These are phyloP conservation scores for Samia ricini DNA, from an alignment of 1,140 invertebrate species.

Conservation along the genomic window DNA sequence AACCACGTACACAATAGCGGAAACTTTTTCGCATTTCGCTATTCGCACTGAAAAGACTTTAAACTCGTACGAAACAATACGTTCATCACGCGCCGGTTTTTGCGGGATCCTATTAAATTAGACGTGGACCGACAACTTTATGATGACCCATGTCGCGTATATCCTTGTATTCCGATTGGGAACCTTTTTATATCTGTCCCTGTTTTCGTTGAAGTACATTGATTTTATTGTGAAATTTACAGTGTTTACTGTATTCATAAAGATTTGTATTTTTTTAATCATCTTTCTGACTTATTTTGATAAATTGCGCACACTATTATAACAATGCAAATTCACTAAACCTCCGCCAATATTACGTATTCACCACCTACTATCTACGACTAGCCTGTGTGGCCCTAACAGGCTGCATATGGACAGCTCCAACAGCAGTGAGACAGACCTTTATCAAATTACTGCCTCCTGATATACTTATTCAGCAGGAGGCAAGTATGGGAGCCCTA, in stretches of 20 bases:
- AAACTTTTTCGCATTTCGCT: conserved; percentile 18
- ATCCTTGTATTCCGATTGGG: not conserved
- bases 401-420: too few relatives aligned
- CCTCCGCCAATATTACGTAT: too few relatives aligned
- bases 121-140: conserved; percentile 8
- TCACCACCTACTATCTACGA: too few relatives aligned
- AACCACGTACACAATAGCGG: conserved; percentile 14
- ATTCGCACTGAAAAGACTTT: not conserved
- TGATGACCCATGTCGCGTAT: not conserved
- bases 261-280: too few relatives aligned
- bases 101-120: conserved; percentile 24
- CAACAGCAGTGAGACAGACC: too few relatives aligned
- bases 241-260: not conserved
- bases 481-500: too few relatives aligned
- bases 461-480: too few relatives aligned
- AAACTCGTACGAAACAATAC: conserved; percentile 20
- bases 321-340: too few relatives aligned
- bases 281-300: too few relatives aligned
- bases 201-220: not conserved
- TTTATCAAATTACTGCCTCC: too few relatives aligned
- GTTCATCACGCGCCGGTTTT: conserved; percentile 20
- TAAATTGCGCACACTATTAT: too few relatives aligned
- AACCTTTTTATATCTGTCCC: not conserved
- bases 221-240: not conserved
- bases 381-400: too few relatives aligned